Evolutionary conservation across 30 jellyfish, hydroid and myxozoan genomes (phyloP).

Genomic region (Pseudorhiza aurosa): DNA sequence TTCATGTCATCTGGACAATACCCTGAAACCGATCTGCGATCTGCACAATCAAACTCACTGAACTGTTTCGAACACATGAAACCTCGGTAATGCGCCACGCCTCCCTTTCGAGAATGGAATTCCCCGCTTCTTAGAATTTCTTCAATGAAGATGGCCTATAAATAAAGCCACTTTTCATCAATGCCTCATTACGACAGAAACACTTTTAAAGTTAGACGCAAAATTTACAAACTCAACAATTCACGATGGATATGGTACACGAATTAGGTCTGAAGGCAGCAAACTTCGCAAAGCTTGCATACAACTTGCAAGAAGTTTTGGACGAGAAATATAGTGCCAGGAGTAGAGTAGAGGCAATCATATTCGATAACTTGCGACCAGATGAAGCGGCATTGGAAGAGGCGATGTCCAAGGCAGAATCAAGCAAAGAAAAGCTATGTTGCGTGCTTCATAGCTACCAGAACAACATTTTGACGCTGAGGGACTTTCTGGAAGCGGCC

Average conservation of each 20-base stretch:
- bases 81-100: too few species aligned
- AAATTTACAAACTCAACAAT: neutral
- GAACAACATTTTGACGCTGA: neutral
- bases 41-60: too few species aligned
- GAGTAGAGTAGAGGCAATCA: neutral
- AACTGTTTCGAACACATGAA: too few species aligned
- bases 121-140: too few species aligned
- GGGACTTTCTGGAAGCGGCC: slow-evolving; percentile 1
- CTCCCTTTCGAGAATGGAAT: too few species aligned
- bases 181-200: too few species aligned
- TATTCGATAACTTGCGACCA: neutral
- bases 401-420: neutral
- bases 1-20: too few species aligned
- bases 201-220: too few species aligned
- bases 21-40: too few species aligned
- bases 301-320: slow-evolving; percentile 43
- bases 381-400: neutral
- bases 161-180: too few species aligned
- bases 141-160: too few species aligned
- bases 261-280: neutral
- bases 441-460: neutral
- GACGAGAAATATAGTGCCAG: neutral
- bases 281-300: slow-evolving; percentile 86
- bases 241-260: neutral
- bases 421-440: neutral